Conservation (phyloP, 2,113 vertebrate genomes). For the Triplophysa tibetana region DNA sequence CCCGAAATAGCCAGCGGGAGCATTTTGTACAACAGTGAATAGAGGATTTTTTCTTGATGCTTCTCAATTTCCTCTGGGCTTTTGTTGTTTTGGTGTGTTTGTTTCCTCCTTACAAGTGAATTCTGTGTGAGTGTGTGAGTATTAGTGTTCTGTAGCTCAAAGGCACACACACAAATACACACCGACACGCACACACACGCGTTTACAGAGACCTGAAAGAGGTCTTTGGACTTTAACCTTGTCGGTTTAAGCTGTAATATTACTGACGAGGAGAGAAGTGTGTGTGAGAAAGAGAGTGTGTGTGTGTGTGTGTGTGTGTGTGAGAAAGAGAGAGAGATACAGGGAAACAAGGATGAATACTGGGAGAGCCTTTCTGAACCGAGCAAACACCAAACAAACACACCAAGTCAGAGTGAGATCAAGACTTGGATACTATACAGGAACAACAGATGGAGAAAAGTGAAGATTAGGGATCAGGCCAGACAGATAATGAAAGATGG, state of each 20-base stretch:
- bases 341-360: background rate
- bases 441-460: conserved; percentile 7
- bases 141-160: conserved; percentile 50
- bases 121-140: conserved; percentile 43
- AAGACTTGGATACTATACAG: conserved; percentile 7
- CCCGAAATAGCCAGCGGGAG: conserved; percentile 35
- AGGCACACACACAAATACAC: conserved; percentile 19
- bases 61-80: conserved; percentile 56
- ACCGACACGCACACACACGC: conserved; percentile 17
- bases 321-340: conserved; percentile 4
- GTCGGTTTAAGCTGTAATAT: conserved; percentile 56
- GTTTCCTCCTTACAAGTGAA: conserved; percentile 55
- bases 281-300: background rate
- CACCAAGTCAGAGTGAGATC: conserved; percentile 15
- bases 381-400: background rate
- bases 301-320: background rate
- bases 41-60: conserved; percentile 50
- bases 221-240: conserved; percentile 57
- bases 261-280: conserved; percentile 41
- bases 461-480: conserved; percentile 12
- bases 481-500: conserved; percentile 23
- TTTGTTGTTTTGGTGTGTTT: conserved; percentile 57
- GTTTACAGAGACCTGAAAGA: conserved; percentile 34
- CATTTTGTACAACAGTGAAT: conserved; percentile 47
- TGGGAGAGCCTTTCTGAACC: background rate